Evolutionary conservation across 2,888 invertebrate genomes (phyloP).

Genomic region (Myopa testacea): DNA sequence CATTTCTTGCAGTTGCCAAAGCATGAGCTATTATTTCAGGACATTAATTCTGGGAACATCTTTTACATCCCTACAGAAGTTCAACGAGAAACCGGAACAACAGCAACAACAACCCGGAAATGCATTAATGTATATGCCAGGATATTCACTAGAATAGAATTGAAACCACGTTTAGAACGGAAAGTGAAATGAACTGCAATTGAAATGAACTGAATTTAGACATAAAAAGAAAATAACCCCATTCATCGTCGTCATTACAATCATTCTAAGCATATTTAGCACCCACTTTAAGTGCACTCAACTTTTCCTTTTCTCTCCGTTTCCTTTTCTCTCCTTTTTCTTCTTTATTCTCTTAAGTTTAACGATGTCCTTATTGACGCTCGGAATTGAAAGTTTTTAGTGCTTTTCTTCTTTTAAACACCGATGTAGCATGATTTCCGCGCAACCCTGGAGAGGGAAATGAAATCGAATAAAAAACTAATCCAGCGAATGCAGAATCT

Average conservation of each 20-base stretch:
- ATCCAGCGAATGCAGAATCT: constrained; percentile 23
- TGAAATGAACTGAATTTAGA: neutral
- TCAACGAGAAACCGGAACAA: neutral
- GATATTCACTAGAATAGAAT: neutral
- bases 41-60: neutral
- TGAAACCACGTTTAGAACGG: neutral
- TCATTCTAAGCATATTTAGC: neutral
- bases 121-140: constrained; percentile 30
- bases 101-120: neutral
- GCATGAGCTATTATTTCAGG: neutral
- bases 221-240: neutral
- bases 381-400: constrained; percentile 26
- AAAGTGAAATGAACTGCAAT: neutral
- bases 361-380: neutral
- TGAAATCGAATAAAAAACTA: constrained; percentile 15
- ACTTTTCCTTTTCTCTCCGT: neutral
- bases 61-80: neutral
- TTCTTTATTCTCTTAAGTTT: neutral
- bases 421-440: too few species aligned
- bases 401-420: neutral
- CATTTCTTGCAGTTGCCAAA: neutral
- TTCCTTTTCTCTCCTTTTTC: neutral
- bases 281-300: neutral
- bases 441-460: neutral
- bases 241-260: too few species aligned